Evolutionary conservation across 2,113 vertebrate genomes (phyloP).

Genomic region (Kryptolebias marmoratus): DNA sequence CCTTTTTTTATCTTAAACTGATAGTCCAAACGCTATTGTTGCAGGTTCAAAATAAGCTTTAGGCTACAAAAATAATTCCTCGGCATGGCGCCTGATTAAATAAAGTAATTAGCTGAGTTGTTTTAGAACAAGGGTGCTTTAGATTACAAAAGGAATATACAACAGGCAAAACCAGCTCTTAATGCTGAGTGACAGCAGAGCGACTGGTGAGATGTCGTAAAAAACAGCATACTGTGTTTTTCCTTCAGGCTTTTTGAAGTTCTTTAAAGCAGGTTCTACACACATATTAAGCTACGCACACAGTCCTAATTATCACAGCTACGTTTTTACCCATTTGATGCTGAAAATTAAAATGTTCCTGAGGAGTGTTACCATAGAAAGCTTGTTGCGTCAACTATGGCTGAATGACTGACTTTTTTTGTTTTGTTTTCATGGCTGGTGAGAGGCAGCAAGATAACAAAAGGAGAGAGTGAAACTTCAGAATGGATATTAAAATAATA

Average conservation of each 20-base stretch:
- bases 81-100: slow-evolving; percentile 64
- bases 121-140: slow-evolving; percentile 65
- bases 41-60: slow-evolving; percentile 62
- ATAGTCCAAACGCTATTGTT: slow-evolving; percentile 69
- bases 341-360: slow-evolving; percentile 73
- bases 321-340: slow-evolving; percentile 71
- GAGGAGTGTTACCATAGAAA: slow-evolving; percentile 74
- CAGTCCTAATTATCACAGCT: slow-evolving; percentile 71
- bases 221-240: slow-evolving; percentile 64
- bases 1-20: slow-evolving; percentile 57
- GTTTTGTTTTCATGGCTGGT: slow-evolving; percentile 40
- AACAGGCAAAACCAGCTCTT: slow-evolving; percentile 59
- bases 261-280: slow-evolving; percentile 64
- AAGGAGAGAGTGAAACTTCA: slow-evolving; percentile 50
- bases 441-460: slow-evolving; percentile 55
- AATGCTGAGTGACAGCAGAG: slow-evolving; percentile 76
- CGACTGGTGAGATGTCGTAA: slow-evolving; percentile 56
- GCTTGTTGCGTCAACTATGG: slow-evolving; percentile 60
- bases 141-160: slow-evolving; percentile 76
- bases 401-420: slow-evolving; percentile 61
- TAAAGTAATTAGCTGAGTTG: slow-evolving; percentile 71
- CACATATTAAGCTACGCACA: slow-evolving; percentile 47
- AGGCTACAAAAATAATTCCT: slow-evolving; percentile 67
- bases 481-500: slow-evolving; percentile 72
- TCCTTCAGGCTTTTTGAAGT: slow-evolving; percentile 71